Conservation (phyloP, 2,888 invertebrate genomes). For the Chydorus sphaericus region DNA sequence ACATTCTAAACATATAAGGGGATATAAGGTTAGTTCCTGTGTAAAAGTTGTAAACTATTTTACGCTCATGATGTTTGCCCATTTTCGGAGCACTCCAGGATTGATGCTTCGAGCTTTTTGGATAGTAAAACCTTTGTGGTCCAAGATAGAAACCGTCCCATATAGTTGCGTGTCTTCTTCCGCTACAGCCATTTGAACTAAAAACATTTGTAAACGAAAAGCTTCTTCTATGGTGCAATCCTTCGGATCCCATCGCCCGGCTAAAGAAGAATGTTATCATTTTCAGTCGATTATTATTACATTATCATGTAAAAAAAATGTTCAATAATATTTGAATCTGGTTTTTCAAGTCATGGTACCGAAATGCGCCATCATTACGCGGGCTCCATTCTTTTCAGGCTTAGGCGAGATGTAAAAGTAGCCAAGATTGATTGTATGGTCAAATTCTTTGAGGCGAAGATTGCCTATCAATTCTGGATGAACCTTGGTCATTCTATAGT, state of each 20-base stretch:
- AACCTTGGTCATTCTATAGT: constrained; percentile 1
- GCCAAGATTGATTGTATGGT: constrained; percentile 57
- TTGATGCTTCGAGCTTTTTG: constrained; percentile 36
- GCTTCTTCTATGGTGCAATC: constrained; percentile 39
- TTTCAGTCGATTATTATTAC: too few species aligned
- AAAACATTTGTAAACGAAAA: constrained; percentile 37
- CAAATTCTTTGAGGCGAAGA: constrained; percentile 18
- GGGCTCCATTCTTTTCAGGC: constrained; percentile 47
- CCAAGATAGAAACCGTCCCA: constrained; percentile 31
- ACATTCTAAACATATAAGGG: constrained; percentile 45
- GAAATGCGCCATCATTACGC: constrained; percentile 36
- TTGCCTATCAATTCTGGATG: background rate
- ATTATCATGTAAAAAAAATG: too few species aligned
- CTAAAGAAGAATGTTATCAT: background rate
- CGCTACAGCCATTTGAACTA: constrained; percentile 37
- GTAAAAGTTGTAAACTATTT: background rate
- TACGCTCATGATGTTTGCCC: constrained; percentile 16
- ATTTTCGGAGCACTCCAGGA: constrained; percentile 33
- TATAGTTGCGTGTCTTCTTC: constrained; percentile 41
- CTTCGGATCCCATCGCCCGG: constrained; percentile 57
- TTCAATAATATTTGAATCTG: constrained; percentile 22
- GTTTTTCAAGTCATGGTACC: too few species aligned
- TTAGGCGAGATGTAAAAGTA: constrained; percentile 61
- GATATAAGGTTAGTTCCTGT: background rate
- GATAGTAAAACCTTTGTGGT: constrained; percentile 29